Conservation (phyloP, 2,888 invertebrate genomes). For the Bombylius major region DNA sequence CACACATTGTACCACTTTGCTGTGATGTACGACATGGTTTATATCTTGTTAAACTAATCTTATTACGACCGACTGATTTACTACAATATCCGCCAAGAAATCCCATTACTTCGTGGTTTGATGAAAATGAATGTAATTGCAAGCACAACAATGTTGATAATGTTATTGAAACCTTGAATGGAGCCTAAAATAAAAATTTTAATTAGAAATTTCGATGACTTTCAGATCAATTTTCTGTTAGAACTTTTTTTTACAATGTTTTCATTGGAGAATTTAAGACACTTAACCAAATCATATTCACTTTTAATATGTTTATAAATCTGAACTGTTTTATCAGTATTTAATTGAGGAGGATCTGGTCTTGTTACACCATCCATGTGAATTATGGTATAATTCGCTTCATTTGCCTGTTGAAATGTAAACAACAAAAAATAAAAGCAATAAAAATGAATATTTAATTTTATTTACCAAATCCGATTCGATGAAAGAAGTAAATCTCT, state of each 20-base stretch:
- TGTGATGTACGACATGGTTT: slow-evolving; percentile 51
- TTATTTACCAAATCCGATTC: no score
- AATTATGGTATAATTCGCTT: no score
- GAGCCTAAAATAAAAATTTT: slow-evolving; percentile 39
- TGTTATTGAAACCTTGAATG: slow-evolving; percentile 45
- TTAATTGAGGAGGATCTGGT: no score
- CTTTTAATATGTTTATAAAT: slow-evolving; percentile 1
- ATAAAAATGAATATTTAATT: no score
- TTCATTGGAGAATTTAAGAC: slow-evolving; percentile 15
- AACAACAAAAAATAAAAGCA: no score
- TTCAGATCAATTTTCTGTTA: background rate
- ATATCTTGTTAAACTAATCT: slow-evolving; percentile 41
- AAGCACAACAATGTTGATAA: slow-evolving; percentile 49
- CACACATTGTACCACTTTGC: slow-evolving; percentile 55
- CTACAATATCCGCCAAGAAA: slow-evolving; percentile 46
- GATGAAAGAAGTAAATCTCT: no score
- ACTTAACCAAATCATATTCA: slow-evolving; percentile 16
- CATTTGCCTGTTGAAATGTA: no score
- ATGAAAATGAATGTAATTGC: slow-evolving; percentile 59
- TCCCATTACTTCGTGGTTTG: slow-evolving; percentile 62
- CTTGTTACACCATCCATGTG: no score
- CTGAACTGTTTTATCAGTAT: no score
- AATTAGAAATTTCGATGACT: background rate
- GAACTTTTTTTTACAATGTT: slow-evolving; percentile 7
- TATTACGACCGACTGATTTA: slow-evolving; percentile 15